Evolutionary conservation across 2,888 invertebrate genomes (phyloP), one percentile per base, ranked within the genome.

Genomic region (Zygogramma bicolorata): DNA sequence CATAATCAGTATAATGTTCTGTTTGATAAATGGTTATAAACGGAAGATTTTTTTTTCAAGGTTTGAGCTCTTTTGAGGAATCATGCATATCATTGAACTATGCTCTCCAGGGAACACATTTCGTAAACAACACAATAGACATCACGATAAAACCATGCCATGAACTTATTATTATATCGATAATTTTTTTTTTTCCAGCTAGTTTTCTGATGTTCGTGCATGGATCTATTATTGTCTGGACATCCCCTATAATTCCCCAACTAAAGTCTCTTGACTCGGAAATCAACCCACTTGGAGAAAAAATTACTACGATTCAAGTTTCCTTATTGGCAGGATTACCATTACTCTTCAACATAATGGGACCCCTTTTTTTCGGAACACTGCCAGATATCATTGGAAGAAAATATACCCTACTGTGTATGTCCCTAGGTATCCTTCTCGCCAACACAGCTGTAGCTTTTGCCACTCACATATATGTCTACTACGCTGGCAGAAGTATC

Each of bases 371-470:
- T 1, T 68, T 77, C 13, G 79, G 75, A 4, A 61, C 63, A n/a
- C 60, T 61, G 1, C 57, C 75, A 0, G 72, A 78, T 13, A 38
- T 31, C 22, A 29, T 77, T 3, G 94, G 94, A 0, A 88, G 93
- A n/a, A 93, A 92, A 86, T 89, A 88, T 88, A 90, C 91, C 0
- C 86, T 94, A 10, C 83, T 94, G 6, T 84, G 90, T 7, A 89
- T 92, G 18, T 87, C 91, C 0, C 77, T 92, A 0, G 92, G 94
- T 0, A 92, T 92, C 67, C 84, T 92, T 22, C 40, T 91, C 0
- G 93, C 78, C 1, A 46, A 74, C 25, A 10, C 75, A 2, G 58
- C 68, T 0, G 7, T 73, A 3, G 73, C 77, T 0, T 76, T 77
- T n/a, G 74, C 76, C 7, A 68, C 58, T 1, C 53, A 40, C 4